Conservation (phyloP, 2,113 vertebrate species). For the Psilopogon haemacephalus region DNA sequence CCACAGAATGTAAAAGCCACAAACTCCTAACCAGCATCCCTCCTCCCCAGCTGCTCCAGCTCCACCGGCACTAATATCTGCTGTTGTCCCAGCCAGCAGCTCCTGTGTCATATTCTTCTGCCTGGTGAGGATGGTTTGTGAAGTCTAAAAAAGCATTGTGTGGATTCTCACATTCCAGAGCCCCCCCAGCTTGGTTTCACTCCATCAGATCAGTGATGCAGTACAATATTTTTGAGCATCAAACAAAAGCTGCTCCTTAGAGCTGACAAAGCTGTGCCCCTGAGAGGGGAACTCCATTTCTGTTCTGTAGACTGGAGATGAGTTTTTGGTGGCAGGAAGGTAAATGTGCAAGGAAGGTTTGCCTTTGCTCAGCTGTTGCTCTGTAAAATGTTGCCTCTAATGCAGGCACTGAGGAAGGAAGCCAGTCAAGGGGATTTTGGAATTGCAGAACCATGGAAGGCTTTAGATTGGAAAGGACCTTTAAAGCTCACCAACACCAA, state of each 20-base stretch:
- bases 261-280: conserved; percentile 14
- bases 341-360: neutral
- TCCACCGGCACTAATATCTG: rapidly evolving
- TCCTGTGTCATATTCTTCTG: neutral
- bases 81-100: neutral
- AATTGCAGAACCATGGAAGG: neutral
- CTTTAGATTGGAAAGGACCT: too few species aligned
- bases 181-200: neutral
- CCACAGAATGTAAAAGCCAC: too few species aligned
- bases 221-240: conserved; percentile 34
- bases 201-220: neutral
- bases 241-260: conserved; percentile 4
- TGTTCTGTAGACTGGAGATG: neutral
- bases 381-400: neutral
- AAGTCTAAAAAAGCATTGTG: conserved; percentile 26
- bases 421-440: neutral
- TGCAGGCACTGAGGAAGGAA: neutral
- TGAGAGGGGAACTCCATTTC: conserved; percentile 9
- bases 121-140: neutral
- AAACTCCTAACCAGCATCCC: neutral
- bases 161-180: conserved; percentile 30
- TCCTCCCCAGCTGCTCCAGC: neutral
- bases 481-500: too few species aligned
- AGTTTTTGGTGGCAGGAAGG: neutral
- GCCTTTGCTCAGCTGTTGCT: neutral